Evolutionary conservation across 2,797 vertebrate species (phyloP).

Genomic region (Adelosebastes latens): DNA sequence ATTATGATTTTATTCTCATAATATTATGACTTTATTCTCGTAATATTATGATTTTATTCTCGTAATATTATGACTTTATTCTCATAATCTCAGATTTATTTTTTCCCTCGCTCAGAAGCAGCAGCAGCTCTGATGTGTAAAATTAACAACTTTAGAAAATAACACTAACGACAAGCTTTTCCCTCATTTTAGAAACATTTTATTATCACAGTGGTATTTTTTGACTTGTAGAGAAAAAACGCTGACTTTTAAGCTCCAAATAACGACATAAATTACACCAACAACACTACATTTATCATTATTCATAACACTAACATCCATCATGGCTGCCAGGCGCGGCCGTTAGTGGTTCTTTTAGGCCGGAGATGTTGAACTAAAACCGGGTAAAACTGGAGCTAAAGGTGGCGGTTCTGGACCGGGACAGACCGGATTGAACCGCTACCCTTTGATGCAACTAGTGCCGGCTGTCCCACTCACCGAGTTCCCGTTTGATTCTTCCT

Average conservation of each 20-base stretch:
- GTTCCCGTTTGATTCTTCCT: slow-evolving; percentile 43
- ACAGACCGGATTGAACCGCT: slow-evolving; percentile 7
- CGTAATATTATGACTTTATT: no score
- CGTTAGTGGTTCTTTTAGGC: background rate
- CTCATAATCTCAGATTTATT: no score
- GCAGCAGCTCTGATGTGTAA: background rate
- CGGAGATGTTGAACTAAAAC: background rate
- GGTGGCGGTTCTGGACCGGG: background rate
- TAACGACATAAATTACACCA: background rate
- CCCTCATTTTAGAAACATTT: background rate
- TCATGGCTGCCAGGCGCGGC: slow-evolving; percentile 63
- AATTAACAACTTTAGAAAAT: background rate
- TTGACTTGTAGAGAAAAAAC: background rate
- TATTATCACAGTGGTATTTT: rapidly evolving
- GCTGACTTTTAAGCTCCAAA: background rate
- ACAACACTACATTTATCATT: background rate
- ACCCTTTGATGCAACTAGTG: slow-evolving; percentile 60
- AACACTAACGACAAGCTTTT: background rate
- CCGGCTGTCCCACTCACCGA: slow-evolving; percentile 81
- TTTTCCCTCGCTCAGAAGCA: no score
- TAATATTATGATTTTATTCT: no score
- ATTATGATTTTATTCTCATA: no score
- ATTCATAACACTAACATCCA: slow-evolving; percentile 21
- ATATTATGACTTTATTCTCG: no score
- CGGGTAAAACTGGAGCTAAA: background rate